Evolutionary conservation across 2,797 vertebrate species (phyloP), one percentile per base, ranked within the genome.

Genomic region (Enteromius unitaeniatus): DNA sequence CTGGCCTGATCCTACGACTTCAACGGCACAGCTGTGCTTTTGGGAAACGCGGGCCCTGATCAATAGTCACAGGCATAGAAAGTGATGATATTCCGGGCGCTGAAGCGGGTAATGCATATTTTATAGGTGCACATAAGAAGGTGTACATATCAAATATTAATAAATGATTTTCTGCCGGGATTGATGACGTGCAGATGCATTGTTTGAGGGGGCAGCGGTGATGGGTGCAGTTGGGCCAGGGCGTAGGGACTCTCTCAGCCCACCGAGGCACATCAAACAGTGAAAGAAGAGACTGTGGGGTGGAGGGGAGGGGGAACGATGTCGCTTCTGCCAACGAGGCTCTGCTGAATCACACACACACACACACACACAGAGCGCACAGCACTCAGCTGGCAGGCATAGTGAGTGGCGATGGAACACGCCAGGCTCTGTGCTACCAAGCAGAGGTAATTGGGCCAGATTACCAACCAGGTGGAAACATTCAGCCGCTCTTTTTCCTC

Each of bases 391-490:
- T 89, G 86, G 88, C 85, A 85, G 87, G 89, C 88, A 89, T 90
- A 88, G 90, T 90, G 89, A 91, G 91, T 88, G 90, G 90, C 88
- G 76, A 80, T 86, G 90, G 89, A 92, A 85, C 86, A 81, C 81
- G 84, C 83, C 91, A 87, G 84, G 89, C 88, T 91, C 90, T 92
- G 92, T 90, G 91, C 93, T 92, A 92, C 93, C 93, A 93, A 88
- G 93, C 93, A 85, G 92, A 89, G 91, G 93, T 95, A 95, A 95
- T 94, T 93, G 93, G 92, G 93, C 92, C 92, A 93, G 93, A 95
- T 95, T 94, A 94, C 88, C 93, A 95, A 91, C 93, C 94, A 94
- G 94, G 94, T 95, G 93, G 93, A 95, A 95, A 94, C 91, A 92
- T 93, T 93, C 92, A 93, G 90, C 87, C 91, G 87, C 90, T 91